Base-by-base conservation (phyloP, 2,113 vertebrate genomes). In the Melanerpes aurifrons region DNA sequence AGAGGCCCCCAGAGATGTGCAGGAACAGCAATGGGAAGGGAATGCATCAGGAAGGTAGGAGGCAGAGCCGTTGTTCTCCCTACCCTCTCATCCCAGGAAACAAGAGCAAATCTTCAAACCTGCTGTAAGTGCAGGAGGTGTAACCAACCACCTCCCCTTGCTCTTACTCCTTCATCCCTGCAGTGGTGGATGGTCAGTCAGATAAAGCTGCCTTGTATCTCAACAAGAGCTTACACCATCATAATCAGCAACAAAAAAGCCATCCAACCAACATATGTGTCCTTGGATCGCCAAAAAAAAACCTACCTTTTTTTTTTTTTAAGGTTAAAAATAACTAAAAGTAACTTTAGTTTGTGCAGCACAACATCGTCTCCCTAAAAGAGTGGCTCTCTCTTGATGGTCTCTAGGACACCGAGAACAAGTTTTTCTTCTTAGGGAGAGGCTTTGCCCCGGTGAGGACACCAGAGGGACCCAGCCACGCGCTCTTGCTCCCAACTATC, bases 1-100 rank as follows among this genome's bases (percentile, higher is more conserved):
- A 67, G 61, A 25, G 32, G 10, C 2, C 25, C 10, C 13, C 8
- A 1, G 0, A 0, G 10, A 7, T 0, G 0, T 0, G 19, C 16
- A 25, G 24, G 11, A n/a, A 31, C 1, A 6, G 54, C 64, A 72
- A 32, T 1, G 5, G 50, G 24, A 74, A 9, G 32, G 48, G 57
- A 47, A 32, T 2, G 6, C 4, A 14, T 16, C 0, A 1, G 3
- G 17, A 25, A 61, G 20, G 18, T 1, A 24, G 11, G 59, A 57
- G 54, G 19, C 29, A 15, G 37, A 68, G 67, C 10, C 7, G 54
- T 0, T 32, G 7, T 2, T 72, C 37, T 68, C 43, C 2, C 4
- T 13, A 12, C 8, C 2, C 21, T 72, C 63, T 10, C 11, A 5
- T 28, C 29, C 3, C 31, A 72, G 67, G 22, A 62, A 85, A 53